Percentiles rank a stretch among this genome's conserved stretches.
These are phyloP conservation scores for Eulemur mongoz DNA, from an alignment of 2,797 vertebrate genomes.

Conservation along the genomic window DNA sequence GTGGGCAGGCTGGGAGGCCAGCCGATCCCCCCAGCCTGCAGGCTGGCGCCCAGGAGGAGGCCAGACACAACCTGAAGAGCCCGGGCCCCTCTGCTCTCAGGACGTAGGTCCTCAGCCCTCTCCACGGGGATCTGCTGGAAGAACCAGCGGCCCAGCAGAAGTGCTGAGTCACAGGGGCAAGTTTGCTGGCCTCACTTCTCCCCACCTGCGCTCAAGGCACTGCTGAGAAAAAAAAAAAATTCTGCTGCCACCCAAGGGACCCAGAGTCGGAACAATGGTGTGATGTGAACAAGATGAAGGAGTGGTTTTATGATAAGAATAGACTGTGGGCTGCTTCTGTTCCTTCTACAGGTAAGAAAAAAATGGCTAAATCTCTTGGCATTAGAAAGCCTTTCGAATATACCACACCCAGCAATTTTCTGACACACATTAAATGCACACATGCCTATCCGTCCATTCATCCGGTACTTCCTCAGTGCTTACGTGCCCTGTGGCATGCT, in stretches of 20 bases:
- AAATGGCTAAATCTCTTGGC: neutral
- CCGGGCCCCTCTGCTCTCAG: neutral
- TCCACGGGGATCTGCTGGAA: neutral
- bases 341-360: neutral
- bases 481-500: rapidly evolving
- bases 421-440: rapidly evolving
- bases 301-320: neutral
- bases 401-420: rapidly evolving
- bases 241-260: neutral
- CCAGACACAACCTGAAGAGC: rapidly evolving
- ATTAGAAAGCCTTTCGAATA: neutral
- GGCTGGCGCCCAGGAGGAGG: neutral
- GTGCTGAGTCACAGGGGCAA: neutral
- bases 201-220: neutral
- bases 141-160: neutral
- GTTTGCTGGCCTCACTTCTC: neutral
- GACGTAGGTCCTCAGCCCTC: rapidly evolving
- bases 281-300: neutral
- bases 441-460: rapidly evolving
- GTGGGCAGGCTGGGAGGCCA: rapidly evolving
- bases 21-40: rapidly evolving
- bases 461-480: rapidly evolving
- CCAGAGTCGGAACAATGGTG: neutral
- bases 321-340: neutral
- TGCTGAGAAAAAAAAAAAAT: neutral